Base-by-base conservation (phyloP, 2,113 vertebrate genomes). In the Pagrus major region DNA sequence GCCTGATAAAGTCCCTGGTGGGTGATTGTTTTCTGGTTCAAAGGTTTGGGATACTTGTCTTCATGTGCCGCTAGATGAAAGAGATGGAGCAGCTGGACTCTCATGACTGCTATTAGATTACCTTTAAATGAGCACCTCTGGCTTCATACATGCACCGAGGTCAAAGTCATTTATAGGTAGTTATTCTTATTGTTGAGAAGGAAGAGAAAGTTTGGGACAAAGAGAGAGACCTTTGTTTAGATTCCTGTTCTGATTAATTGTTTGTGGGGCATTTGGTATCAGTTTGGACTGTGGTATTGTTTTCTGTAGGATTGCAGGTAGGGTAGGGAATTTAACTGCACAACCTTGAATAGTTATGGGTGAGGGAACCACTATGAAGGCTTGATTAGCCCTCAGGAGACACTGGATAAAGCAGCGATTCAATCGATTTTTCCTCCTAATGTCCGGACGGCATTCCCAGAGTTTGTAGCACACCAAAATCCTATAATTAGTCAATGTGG, bases 341-440 rank as follows among this genome's bases (percentile, higher is more conserved):
- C 76, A 83, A 83, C 88, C 89, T 90, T 91, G 89, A 87, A 78
- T 81, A 65, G 76, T 69, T 78, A 74, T 31, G 25, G 65, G 41
- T 68, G 49, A 81, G 68, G 66, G 73, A 84, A 80, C 83, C 67
- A 64, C 78, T 86, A 37, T 66, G 75, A 90, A 76, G 49, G n/a
- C 87, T 84, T 88, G 90, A 92, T 94, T 86, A 82, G 86, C 59
- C 77, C 86, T 84, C 88, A 27, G 27, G 90, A 82, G 93, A 88
- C 51, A 1, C 23, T 71, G 71, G 72, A 89, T 84, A 44, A 83
- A 81, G 87, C 80, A 86, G 85, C 79, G 79, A 25, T 84, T 74
- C 56, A 70, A 93, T 91, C 66, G 85, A 91, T 91, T 92, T 87
- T 71, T 39, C 25, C 31, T 46, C 46, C 71, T 52, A 44, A 23